Evolutionary conservation across 1,140 invertebrate genomes (phyloP).

Genomic region (Xylocopa sonorina): DNA sequence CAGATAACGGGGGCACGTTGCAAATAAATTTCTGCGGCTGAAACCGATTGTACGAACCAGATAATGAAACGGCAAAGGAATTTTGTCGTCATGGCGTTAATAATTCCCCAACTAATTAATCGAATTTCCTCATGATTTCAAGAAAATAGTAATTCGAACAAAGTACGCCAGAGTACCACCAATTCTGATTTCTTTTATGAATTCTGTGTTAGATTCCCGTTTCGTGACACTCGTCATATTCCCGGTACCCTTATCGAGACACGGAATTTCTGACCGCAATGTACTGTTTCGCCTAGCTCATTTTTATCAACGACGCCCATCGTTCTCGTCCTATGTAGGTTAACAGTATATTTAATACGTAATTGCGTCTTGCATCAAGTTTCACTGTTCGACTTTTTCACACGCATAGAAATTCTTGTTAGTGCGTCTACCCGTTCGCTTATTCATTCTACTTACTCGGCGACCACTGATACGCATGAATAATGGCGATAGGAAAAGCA

Average conservation of each 20-base stretch:
- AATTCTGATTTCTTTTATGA: no score
- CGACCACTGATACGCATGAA: neutral
- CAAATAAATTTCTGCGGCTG: conserved; percentile 1
- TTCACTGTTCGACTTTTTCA: neutral
- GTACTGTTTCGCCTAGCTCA: conserved; percentile 28
- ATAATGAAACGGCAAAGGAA: neutral
- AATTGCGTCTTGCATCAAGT: conserved; percentile 37
- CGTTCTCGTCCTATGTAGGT: conserved; percentile 53
- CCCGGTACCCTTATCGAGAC: conserved; percentile 50
- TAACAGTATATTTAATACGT: conserved; percentile 65
- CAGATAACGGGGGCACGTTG: neutral
- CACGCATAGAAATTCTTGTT: no score
- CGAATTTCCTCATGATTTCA: no score
- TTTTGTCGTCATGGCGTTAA: neutral
- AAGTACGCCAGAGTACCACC: no score
- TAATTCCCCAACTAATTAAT: no score
- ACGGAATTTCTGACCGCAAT: conserved; percentile 64
- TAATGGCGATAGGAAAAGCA: no score
- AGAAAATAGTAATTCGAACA: no score
- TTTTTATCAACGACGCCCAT: conserved; percentile 56
- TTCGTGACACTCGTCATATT: conserved; percentile 40
- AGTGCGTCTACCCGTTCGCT: neutral
- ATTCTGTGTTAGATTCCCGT: conserved; percentile 3
- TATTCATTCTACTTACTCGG: no score
- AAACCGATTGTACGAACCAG: neutral